phyloP scores from a whole-genome alignment of 2,113 vertebrate genomes.

The Dinomys branickii region DNA sequence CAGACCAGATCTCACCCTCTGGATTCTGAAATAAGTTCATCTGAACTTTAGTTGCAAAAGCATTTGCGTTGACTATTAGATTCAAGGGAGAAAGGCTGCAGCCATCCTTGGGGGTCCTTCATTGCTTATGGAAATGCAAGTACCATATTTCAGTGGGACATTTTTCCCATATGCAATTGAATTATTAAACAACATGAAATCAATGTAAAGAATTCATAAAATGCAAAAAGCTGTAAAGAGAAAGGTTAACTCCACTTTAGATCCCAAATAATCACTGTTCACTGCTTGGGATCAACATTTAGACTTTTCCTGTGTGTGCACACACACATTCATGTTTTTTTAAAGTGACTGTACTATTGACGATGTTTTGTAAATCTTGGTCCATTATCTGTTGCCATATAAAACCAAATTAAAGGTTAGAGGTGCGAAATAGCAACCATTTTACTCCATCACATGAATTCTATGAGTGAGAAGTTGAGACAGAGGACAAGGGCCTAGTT shows the following conservation, averaged over 20 bases:
- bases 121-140: neutral
- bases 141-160: neutral
- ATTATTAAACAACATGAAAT: neutral
- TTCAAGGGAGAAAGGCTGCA: neutral
- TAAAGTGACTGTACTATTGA: neutral
- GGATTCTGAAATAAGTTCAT: neutral
- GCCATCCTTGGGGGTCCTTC: neutral
- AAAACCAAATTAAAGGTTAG: neutral
- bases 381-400: neutral
- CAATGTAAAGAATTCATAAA: neutral
- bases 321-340: neutral
- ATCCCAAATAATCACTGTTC: neutral
- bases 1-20: neutral
- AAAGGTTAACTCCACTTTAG: neutral
- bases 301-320: neutral
- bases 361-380: neutral
- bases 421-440: neutral
- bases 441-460: neutral
- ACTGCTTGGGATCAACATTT: neutral
- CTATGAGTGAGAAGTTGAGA: neutral
- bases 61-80: neutral
- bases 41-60: neutral
- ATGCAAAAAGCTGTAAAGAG: neutral
- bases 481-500: neutral
- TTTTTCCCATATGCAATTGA: neutral